These are phyloP conservation scores for Hesperophylax magnus DNA, from an alignment of 1,140 invertebrate species.

Conservation along the genomic window DNA sequence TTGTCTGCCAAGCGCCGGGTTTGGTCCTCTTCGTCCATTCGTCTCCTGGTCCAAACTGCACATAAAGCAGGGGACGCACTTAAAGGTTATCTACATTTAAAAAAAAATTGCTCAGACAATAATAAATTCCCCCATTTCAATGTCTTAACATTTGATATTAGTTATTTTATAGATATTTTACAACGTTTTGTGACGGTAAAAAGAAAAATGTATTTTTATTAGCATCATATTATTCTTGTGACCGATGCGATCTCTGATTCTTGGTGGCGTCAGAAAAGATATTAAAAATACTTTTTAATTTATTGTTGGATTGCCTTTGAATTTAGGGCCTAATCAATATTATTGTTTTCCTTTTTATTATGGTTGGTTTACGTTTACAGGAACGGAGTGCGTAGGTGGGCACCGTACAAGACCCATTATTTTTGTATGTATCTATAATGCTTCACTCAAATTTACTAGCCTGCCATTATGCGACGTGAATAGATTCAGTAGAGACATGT, in stretches of 20 bases:
- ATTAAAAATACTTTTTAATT: constrained; percentile 30
- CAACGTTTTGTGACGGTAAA: not conserved
- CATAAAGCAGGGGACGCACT: constrained; percentile 21
- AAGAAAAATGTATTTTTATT: constrained; percentile 8
- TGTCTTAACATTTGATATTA: not conserved
- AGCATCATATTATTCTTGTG: not conserved
- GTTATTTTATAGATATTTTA: not conserved
- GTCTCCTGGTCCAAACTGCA: not conserved
- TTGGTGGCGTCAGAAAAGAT: not conserved
- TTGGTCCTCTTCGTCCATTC: not conserved
- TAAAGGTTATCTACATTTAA: constrained; percentile 20
- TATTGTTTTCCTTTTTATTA: constrained; percentile 5
- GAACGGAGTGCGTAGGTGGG: no score
- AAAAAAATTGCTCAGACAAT: not conserved
- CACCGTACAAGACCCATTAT: no score
- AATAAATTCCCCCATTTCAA: not conserved
- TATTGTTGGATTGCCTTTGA: constrained; percentile 3
- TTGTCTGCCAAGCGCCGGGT: constrained; percentile 45
- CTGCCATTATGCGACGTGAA: no score
- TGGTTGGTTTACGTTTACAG: no score
- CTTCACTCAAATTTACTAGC: no score
- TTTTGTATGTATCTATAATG: no score
- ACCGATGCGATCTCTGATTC: not conserved
- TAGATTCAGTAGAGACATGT: no score
- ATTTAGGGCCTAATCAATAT: not conserved